These are phyloP conservation scores for Cynocephalus volans DNA, from an alignment of 2,113 vertebrate genomes.

Conservation along the genomic window DNA sequence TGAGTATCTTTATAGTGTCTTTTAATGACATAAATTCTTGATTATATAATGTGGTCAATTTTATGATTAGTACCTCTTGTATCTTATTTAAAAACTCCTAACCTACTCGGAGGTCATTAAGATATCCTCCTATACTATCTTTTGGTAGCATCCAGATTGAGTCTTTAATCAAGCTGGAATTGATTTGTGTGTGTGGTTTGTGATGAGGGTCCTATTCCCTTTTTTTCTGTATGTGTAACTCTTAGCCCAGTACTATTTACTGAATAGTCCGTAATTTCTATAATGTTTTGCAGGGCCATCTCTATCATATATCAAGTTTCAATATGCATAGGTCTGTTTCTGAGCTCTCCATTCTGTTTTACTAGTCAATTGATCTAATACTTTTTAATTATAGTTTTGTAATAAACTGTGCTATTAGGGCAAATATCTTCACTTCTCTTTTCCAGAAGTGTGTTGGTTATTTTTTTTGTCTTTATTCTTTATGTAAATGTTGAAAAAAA, in stretches of 20 bases:
- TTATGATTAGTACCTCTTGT: neutral
- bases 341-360: neutral
- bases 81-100: neutral
- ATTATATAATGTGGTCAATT: neutral
- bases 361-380: neutral
- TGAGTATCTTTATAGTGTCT: neutral
- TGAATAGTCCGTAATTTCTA: neutral
- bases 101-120: neutral
- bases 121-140: neutral
- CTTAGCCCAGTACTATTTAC: neutral
- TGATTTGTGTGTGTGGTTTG: neutral
- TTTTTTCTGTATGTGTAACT: neutral
- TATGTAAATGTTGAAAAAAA: neutral
- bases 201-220: neutral
- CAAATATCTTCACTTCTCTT: neutral
- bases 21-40: slow-evolving; percentile 37
- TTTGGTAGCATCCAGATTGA: neutral
- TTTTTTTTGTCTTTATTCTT: slow-evolving; percentile 6
- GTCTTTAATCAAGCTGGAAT: neutral
- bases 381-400: neutral
- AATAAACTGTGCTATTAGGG: neutral
- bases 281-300: neutral
- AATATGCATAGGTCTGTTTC: neutral
- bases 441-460: neutral
- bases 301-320: neutral